phyloP scores from a whole-genome alignment of 2,113 vertebrate genomes.

The Pseudonaja textilis region DNA sequence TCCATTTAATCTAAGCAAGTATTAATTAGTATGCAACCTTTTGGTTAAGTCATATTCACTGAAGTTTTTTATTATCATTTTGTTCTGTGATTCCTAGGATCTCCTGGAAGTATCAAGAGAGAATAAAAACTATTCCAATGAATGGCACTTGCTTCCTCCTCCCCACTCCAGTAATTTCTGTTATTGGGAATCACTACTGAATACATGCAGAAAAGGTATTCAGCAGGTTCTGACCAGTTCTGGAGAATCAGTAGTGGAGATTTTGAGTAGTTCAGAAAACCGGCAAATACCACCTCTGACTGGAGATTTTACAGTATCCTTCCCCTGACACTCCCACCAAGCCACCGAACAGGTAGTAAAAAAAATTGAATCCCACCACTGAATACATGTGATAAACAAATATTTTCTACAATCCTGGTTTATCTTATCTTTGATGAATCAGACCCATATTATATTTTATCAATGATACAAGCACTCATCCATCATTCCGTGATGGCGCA shows the following conservation, averaged over 20 bases:
- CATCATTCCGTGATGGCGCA: background rate
- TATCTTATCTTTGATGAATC: background rate
- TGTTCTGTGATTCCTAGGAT: background rate
- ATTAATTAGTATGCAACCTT: background rate
- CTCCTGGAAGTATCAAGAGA: background rate
- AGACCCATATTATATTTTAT: background rate
- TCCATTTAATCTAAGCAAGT: background rate
- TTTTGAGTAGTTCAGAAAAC: too few relatives aligned
- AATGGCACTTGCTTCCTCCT: background rate
- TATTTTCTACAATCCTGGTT: background rate
- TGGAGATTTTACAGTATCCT: too few relatives aligned
- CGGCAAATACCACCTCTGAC: too few relatives aligned
- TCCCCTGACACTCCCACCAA: too few relatives aligned
- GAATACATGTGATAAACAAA: background rate
- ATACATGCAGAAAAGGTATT: too few relatives aligned
- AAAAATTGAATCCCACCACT: background rate
- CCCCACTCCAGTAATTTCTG: background rate
- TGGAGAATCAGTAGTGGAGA: too few relatives aligned
- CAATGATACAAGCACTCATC: background rate
- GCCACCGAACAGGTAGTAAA: too few relatives aligned
- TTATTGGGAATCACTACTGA: background rate
- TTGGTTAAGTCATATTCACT: background rate
- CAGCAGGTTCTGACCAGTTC: too few relatives aligned
- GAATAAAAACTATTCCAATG: background rate
- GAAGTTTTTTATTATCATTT: background rate